These are phyloP conservation scores for Takifugu flavidus DNA, from an alignment of 2,113 vertebrate species.

Conservation along the genomic window DNA sequence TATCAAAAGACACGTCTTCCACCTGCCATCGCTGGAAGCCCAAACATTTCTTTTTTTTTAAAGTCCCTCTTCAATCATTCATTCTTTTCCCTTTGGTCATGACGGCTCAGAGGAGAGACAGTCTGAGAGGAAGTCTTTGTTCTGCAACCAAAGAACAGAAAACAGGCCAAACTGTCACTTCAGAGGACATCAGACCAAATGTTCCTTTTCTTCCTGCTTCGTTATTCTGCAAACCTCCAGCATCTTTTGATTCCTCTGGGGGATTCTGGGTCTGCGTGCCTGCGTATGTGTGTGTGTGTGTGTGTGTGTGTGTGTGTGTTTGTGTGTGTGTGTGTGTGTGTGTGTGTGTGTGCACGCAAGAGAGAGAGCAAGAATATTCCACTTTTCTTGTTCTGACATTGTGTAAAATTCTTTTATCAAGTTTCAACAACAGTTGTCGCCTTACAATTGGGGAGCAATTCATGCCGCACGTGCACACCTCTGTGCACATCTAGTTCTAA, in stretches of 20 bases:
- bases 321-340: too few relatives aligned
- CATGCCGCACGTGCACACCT: too few relatives aligned
- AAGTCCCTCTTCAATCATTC: not conserved
- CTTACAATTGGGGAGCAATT: constrained; percentile 3
- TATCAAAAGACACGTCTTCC: too few relatives aligned
- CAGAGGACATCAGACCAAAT: constrained; percentile 30
- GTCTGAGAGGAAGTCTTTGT: not conserved
- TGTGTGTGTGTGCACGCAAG: too few relatives aligned
- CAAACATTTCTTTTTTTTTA: not conserved
- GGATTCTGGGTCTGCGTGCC: not conserved
- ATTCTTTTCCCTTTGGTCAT: not conserved
- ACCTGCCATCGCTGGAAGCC: too few relatives aligned
- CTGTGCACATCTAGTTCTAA: not conserved
- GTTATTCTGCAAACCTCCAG: constrained; percentile 18
- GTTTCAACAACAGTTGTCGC: too few relatives aligned
- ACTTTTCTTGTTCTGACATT: too few relatives aligned
- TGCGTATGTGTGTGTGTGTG: not conserved
- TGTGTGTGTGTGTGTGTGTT: too few relatives aligned
- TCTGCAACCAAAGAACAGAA: constrained; percentile 9
- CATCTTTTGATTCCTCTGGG: not conserved
- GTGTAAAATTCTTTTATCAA: too few relatives aligned
- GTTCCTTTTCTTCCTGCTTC: constrained; percentile 25
- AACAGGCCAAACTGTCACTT: constrained; percentile 29
- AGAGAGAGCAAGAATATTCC: too few relatives aligned
- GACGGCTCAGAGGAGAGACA: constrained; percentile 3